phyloP scores from a whole-genome alignment of 2,113 vertebrate species.

The Romanogobio albipinnatus region DNA sequence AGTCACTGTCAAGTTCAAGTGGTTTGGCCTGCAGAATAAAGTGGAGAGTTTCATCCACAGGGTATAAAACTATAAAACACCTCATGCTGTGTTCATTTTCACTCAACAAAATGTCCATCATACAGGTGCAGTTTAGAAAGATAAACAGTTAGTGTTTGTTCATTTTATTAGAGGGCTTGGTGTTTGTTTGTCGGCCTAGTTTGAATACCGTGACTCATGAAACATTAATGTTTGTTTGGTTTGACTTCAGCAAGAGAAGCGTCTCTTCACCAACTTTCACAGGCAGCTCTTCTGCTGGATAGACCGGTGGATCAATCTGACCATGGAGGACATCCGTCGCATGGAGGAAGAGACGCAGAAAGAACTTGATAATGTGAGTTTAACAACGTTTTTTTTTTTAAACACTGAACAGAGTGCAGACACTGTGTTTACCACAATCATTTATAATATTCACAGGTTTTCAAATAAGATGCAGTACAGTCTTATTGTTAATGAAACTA shows the following conservation, averaged over 20 bases:
- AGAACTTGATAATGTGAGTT: constrained; percentile 88
- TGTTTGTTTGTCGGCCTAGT: background rate
- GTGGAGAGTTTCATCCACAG: constrained; percentile 90
- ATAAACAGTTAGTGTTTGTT: constrained; percentile 2
- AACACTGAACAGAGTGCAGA: background rate
- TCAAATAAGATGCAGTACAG: background rate
- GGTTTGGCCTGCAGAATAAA: constrained; percentile 85
- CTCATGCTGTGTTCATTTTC: background rate
- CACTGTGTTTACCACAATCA: background rate
- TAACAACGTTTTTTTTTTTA: background rate
- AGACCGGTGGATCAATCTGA: constrained; percentile 89
- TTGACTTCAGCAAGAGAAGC: constrained; percentile 84
- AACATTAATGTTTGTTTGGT: background rate
- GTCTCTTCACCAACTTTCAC: constrained; percentile 95
- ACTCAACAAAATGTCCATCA: background rate
- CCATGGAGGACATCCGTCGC: constrained; percentile 94
- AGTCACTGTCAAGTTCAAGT: constrained; percentile 92
- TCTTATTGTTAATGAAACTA: background rate
- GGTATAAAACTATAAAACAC: constrained; percentile 70
- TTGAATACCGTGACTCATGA: background rate
- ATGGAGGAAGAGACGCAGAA: constrained; percentile 94
- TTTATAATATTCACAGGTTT: background rate
- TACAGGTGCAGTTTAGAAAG: background rate
- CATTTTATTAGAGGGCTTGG: background rate
- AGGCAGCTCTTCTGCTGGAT: constrained; percentile 96